Conservation (phyloP, 2,888 invertebrate genomes). For the Nineta flava region DNA sequence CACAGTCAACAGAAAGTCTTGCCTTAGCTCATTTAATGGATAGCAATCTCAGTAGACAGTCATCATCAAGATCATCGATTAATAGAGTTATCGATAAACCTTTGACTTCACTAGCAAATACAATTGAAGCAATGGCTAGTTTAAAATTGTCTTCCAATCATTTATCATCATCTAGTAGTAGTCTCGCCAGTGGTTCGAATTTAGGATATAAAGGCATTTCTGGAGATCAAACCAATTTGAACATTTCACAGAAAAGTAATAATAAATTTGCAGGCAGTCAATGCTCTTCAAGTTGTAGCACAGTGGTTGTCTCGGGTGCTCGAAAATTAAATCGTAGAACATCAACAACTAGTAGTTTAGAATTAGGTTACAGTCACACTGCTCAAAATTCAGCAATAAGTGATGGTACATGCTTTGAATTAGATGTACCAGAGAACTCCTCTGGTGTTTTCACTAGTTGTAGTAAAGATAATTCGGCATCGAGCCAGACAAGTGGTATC, state of each 20-base stretch:
- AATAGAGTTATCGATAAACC: conserved; percentile 14
- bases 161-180: conserved; percentile 9
- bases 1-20: conserved; percentile 74
- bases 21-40: conserved; percentile 63
- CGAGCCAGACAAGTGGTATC: conserved; percentile 73
- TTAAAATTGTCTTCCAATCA: conserved; percentile 9
- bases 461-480: conserved; percentile 39
- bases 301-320: conserved; percentile 54
- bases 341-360: conserved; percentile 67
- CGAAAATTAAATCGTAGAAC: conserved; percentile 37
- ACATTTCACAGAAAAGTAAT: conserved; percentile 30
- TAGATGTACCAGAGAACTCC: conserved; percentile 38
- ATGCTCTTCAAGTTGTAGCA: conserved; percentile 75
- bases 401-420: conserved; percentile 52
- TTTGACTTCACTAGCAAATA: conserved; percentile 9
- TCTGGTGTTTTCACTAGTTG: conserved; percentile 41
- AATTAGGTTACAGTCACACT: conserved; percentile 72
- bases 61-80: conserved; percentile 32
- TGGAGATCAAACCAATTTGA: conserved; percentile 30
- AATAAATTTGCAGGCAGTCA: conserved; percentile 60
- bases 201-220: conserved; percentile 12
- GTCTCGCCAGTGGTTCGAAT: conserved; percentile 11
- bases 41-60: conserved; percentile 39
- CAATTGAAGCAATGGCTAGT: conserved; percentile 10
- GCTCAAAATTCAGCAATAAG: conserved; percentile 70